Evolutionary conservation across 2,797 vertebrate species (phyloP).

Genomic region (Pelochelys cantorii): DNA sequence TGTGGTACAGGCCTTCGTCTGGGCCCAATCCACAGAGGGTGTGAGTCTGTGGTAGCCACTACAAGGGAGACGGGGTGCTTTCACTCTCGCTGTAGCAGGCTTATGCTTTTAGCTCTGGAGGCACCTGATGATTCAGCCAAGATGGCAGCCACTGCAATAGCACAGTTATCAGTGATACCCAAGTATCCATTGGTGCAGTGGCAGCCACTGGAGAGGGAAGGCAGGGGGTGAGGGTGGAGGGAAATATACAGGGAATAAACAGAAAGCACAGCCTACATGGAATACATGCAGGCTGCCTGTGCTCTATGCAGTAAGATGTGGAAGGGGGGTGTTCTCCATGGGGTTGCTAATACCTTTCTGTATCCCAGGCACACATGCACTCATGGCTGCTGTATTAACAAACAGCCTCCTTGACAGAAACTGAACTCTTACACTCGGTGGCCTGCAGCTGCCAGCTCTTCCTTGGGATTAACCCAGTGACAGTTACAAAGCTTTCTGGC

Average conservation of each 20-base stretch:
- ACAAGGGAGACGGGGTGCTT: not conserved
- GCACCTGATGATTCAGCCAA: not conserved
- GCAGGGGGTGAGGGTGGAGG: no score
- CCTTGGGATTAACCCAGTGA: not conserved
- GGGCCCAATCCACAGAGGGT: not conserved
- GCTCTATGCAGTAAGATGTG: not conserved
- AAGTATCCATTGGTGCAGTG: not conserved
- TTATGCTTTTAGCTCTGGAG: not conserved
- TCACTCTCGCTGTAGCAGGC: not conserved
- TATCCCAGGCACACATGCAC: rapidly evolving
- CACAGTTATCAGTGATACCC: not conserved
- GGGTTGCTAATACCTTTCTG: not conserved
- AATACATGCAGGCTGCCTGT: not conserved
- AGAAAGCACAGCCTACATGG: not conserved
- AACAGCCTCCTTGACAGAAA: not conserved
- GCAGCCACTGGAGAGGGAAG: not conserved
- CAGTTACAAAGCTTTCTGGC: not conserved
- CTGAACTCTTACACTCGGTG: not conserved
- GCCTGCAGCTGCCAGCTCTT: not conserved
- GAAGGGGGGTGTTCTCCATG: not conserved
- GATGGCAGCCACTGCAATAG: not conserved
- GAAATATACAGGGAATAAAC: not conserved
- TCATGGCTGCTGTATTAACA: rapidly evolving
- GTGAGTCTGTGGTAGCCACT: rapidly evolving
- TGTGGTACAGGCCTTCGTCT: not conserved